Percentiles rank a stretch among this genome's conserved stretches.
These are phyloP conservation scores for Coccyzus lansbergi DNA, from an alignment of 2,797 vertebrate genomes.

Conservation along the genomic window DNA sequence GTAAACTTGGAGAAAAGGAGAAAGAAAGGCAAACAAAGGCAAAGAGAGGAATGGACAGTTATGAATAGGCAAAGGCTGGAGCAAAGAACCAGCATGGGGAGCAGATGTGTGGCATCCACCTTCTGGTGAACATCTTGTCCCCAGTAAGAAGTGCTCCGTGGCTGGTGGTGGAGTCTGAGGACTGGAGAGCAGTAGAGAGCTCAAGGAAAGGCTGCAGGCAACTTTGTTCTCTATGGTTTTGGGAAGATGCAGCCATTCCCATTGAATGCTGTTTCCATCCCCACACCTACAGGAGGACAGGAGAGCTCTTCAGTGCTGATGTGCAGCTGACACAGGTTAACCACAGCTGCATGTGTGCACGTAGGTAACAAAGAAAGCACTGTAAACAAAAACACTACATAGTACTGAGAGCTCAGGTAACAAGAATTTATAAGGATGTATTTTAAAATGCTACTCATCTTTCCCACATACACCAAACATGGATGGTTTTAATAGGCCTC, in stretches of 20 bases:
- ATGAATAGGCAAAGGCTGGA: not conserved
- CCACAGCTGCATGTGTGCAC: accelerated
- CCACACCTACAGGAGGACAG: accelerated
- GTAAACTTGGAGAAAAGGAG: not conserved
- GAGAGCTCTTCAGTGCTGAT: not conserved
- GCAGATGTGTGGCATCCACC: accelerated
- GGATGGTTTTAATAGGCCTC: not conserved
- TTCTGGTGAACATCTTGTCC: not conserved
- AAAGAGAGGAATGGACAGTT: not conserved
- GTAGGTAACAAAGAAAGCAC: not conserved
- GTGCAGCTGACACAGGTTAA: not conserved
- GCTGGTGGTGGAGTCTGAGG: not conserved
- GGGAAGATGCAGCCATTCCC: not conserved
- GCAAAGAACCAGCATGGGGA: accelerated
- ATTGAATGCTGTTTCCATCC: not conserved
- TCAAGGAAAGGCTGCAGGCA: not conserved
- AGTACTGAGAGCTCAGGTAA: not conserved
- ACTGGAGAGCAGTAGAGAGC: not conserved
- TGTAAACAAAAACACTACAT: not conserved
- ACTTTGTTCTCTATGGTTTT: accelerated
- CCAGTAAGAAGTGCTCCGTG: not conserved
- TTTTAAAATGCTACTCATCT: not conserved
- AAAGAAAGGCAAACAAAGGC: not conserved
- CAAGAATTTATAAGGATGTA: not conserved
- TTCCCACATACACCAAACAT: not conserved